A percentile compares a stretch with the other conserved stretches of the same genome.
These are phyloP conservation scores for Cladorhizidae sp. DNA, from an alignment of 37 sponge, comb jelly and placozoan genomes.

Conservation along the genomic window DNA sequence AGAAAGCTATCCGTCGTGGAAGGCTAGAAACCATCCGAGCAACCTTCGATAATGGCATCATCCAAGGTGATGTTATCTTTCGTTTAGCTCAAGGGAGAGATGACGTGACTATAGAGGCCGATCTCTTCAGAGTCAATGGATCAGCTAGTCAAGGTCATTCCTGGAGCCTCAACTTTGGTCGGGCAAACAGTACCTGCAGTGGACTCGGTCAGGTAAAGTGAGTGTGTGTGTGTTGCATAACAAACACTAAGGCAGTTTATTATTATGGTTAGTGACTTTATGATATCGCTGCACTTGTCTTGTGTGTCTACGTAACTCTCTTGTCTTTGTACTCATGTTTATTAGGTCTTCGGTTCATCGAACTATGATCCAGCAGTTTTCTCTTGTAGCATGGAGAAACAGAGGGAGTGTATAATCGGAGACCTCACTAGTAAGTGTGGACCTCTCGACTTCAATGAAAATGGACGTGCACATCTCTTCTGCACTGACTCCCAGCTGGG, in stretches of 20 bases:
- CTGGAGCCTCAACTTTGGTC: constrained; percentile 34
- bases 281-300: background rate
- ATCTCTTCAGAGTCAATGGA: constrained; percentile 35
- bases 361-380: background rate
- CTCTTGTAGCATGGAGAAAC: constrained; percentile 2
- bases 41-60: constrained; percentile 1
- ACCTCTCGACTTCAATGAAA: background rate
- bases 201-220: background rate
- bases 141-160: background rate
- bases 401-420: constrained; percentile 39
- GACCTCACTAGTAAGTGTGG: constrained; percentile 65
- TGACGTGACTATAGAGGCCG: constrained; percentile 38
- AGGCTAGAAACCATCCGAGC: constrained; percentile 18
- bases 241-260: background rate
- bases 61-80: constrained; percentile 63
- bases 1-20: background rate
- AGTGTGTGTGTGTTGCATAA: background rate
- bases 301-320: background rate
- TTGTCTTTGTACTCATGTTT: too few relatives aligned
- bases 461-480: constrained; percentile 14
- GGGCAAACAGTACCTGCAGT: too few relatives aligned
- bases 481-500: constrained; percentile 65
- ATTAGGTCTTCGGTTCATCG: background rate
- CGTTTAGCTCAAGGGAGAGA: constrained; percentile 2
- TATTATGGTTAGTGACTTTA: background rate